Evolutionary conservation across 2,888 invertebrate genomes (phyloP).

Genomic region (Eurytoma californica): DNA sequence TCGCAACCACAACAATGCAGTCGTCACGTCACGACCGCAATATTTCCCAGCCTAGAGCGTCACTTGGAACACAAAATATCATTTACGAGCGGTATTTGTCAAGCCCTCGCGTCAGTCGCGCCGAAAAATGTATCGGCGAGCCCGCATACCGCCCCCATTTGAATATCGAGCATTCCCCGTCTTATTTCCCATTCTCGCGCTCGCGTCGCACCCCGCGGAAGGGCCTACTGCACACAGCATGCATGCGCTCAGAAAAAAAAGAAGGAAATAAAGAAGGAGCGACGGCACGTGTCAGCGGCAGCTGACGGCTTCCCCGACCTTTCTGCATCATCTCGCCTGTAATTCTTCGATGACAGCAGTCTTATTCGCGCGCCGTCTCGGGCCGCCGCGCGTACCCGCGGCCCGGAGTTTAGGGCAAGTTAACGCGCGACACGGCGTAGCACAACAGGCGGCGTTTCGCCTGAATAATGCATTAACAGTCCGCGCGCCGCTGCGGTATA

Average conservation of each 20-base stretch:
- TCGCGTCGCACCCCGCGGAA: neutral
- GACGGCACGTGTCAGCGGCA: neutral
- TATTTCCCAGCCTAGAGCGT: no score
- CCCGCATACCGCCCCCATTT: neutral
- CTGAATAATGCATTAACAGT: conserved; percentile 74
- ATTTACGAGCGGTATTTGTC: no score
- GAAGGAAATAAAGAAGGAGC: neutral
- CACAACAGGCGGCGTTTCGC: conserved; percentile 67
- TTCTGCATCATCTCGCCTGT: neutral
- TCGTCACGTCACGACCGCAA: no score
- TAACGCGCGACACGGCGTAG: conserved; percentile 68
- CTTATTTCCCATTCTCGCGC: neutral
- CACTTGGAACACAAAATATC: no score
- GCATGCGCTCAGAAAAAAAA: neutral
- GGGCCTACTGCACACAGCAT: conserved; percentile 14
- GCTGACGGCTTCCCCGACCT: neutral
- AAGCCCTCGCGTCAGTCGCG: no score
- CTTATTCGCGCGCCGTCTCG: conserved; percentile 15
- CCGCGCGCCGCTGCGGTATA: conserved; percentile 64
- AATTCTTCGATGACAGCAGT: conserved; percentile 36
- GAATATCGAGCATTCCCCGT: conserved; percentile 14
- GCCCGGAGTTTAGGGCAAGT: conserved; percentile 70
- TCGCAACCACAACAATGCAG: no score
- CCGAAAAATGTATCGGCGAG: neutral
- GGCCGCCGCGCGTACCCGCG: neutral